Base-by-base conservation (phyloP, 1,140 invertebrate species). In the Odontomachus brunneus region DNA sequence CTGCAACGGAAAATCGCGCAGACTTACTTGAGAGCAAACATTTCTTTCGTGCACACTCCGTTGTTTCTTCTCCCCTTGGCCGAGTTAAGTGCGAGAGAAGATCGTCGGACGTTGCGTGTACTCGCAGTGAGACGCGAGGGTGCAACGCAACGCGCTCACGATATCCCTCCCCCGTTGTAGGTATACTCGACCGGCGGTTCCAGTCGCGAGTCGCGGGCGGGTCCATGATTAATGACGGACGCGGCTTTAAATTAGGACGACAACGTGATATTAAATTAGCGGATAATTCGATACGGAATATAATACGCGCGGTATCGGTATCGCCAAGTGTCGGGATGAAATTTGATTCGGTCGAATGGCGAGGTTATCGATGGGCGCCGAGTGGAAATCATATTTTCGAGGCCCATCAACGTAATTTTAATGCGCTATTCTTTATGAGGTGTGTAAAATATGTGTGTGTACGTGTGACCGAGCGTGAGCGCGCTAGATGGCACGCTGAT, bases 381-480 rank as follows among this genome's bases (percentile, higher is more conserved):
- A 78, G 65, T 80, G 75, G 33, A 80, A 80, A 80, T 71, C 51
- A 71, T 71, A 72, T 24, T 84, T 60, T 73, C 73, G 69, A 69
- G 19, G 63, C 60, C 57, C 62, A 67, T 60, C 73, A 76, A 71
- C 75, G 82, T 87, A 87, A 87, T 87, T 87, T 87, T 87, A 87
- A 87, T 86, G 85, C 44, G 85, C 57, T 33, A 65, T 55, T 82
- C 81, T 86, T 87, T 80, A 82, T 49, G 65, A 71, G 83, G 55
- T 72, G 73, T 71, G 69, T 62, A 82, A 84, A 89, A 84, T 62
- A 7, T 44, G 38, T 44, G 38, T 44, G 60, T 88, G 82, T 62
- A 7, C 9, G 38, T 44, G 38, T 44, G 60, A 75, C 69, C 73
- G 75, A 63, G 49, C 84, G 76, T 57, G 33, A 9, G 48, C n/a